Evolutionary conservation across 2,113 vertebrate species (phyloP).

Genomic region (Peromyscus maniculatus): DNA sequence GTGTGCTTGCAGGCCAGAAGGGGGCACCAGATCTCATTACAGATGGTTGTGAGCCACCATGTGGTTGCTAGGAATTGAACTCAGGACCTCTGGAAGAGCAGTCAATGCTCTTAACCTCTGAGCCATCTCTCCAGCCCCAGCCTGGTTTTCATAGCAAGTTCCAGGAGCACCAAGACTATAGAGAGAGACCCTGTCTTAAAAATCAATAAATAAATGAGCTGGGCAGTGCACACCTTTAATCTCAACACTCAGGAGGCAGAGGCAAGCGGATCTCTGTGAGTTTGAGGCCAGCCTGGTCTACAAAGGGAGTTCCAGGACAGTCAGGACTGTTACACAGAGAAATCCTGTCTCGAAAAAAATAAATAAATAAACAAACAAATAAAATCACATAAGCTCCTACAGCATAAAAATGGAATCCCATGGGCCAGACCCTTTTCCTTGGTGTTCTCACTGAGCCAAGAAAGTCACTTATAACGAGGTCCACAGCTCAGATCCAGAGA

Average conservation of each 20-base stretch:
- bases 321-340: too few relatives aligned
- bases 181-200: neutral
- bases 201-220: neutral
- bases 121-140: too few relatives aligned
- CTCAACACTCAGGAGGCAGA: neutral
- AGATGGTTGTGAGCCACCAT: too few relatives aligned
- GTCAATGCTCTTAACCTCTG: too few relatives aligned
- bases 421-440: neutral
- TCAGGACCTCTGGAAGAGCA: too few relatives aligned
- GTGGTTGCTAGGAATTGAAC: too few relatives aligned
- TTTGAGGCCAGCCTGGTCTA: neutral
- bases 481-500: neutral
- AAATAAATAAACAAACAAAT: neutral
- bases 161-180: neutral
- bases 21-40: too few relatives aligned
- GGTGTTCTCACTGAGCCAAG: neutral
- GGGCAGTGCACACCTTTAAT: neutral
- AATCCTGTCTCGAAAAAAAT: neutral
- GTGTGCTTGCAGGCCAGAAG: too few relatives aligned
- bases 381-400: neutral
- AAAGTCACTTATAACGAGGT: neutral
- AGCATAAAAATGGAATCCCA: neutral
- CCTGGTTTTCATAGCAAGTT: neutral
- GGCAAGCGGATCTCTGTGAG: neutral
- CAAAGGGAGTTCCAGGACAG: neutral